Evolutionary conservation across 2,113 vertebrate species (phyloP).

Genomic region (Marmota monax): DNA sequence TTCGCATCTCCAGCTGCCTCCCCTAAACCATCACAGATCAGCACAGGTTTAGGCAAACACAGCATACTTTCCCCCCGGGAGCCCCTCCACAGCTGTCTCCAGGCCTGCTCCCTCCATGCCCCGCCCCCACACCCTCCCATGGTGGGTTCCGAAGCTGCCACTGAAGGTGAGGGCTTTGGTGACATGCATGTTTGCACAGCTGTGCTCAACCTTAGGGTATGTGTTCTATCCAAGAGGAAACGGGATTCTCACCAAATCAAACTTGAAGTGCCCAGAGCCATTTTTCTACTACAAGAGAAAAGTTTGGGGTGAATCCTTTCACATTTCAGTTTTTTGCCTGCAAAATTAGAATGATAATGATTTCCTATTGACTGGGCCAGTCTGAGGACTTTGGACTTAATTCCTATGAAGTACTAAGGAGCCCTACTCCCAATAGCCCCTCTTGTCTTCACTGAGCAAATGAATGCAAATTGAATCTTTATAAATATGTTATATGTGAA

Average conservation of each 20-base stretch:
- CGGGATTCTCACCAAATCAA: not conserved
- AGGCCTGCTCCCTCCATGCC: accelerated
- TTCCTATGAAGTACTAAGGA: not conserved
- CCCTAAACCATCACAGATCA: not conserved
- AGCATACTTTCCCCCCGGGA: accelerated
- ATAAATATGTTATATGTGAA: not conserved
- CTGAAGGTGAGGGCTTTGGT: not conserved
- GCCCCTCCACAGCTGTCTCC: accelerated
- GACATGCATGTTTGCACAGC: not conserved
- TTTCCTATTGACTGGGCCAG: not conserved
- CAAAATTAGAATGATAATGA: not conserved
- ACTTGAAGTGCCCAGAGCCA: not conserved
- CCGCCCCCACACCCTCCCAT: not conserved
- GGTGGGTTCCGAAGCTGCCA: not conserved
- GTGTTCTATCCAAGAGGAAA: not conserved
- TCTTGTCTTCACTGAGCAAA: not conserved
- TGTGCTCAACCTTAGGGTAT: accelerated
- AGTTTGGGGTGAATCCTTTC: not conserved
- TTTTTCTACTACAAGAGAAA: not conserved
- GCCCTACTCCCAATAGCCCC: not conserved
- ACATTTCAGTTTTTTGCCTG: slow-evolving; percentile 7
- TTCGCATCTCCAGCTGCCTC: not conserved
- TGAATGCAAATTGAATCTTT: not conserved
- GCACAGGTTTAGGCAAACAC: not conserved
- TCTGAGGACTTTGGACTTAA: not conserved